Base-by-base conservation (phyloP, 2,113 vertebrate species). In the Notarius lentiginosus region DNA sequence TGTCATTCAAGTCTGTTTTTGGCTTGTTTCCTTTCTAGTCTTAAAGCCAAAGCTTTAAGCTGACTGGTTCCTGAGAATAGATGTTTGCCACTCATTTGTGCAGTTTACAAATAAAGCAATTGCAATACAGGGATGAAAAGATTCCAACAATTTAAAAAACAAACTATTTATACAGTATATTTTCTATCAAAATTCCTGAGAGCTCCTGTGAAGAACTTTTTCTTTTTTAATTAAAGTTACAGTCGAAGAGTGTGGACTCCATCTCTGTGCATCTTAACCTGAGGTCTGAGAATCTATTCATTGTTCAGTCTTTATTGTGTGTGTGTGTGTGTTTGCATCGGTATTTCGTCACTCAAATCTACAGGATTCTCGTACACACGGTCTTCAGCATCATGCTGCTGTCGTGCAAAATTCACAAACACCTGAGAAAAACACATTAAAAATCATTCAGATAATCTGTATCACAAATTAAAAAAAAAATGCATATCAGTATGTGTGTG, bases 401-500 rank as follows among this genome's bases (percentile, higher is more conserved):
- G 90, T 10, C 79, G 82, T 6, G 89, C 91, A 56, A 92, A 92
- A 84, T 75, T 92, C 76, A 90, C 91, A 72, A 91, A 92, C 82
- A 92, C 91, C 91, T 92, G 85, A 86, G 11, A 87, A 6, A 76
- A 2, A 58, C 5, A 84, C 34, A 14, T 22, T 76, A 27, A 41
- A 8, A 63, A 20, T 58, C 27, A 82, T 61, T 56, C 12, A 65
- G 56, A 24, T 20, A 41, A 51, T 34, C 6, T 60, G 6, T 20
- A 58, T 79, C 53, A 79, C n/a, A 56, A 0, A 55, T 76, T 53
- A 15, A 53, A 53, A 41, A 41, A 1, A 49, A 22, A 10, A 12
- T 24, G 41, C 4, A 30, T n/a, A 66, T 11, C 22, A 11, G 0
- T 53, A 0, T 22, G 49, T 56, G 9, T 58, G n/a, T 34, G 68